A percentile compares a stretch with the other conserved stretches of the same genome.
These are phyloP conservation scores for Pentalonia nigronervosa DNA, from an alignment of 1,140 invertebrate genomes.

Conservation along the genomic window DNA sequence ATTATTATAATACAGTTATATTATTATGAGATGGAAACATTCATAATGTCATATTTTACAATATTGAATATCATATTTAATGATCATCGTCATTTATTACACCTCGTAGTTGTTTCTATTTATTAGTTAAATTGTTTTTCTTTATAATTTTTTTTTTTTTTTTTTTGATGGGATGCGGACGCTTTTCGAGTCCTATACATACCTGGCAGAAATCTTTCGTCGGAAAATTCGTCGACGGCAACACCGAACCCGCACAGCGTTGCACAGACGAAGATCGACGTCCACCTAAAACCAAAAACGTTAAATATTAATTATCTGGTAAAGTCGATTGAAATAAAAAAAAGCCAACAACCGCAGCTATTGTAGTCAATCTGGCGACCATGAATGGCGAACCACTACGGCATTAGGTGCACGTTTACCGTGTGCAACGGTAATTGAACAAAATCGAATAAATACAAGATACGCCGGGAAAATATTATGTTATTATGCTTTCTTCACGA, in stretches of 20 bases:
- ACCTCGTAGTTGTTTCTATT: too few species aligned
- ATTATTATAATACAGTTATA: too few species aligned
- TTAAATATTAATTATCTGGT: background rate
- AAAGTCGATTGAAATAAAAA: background rate
- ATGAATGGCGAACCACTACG: background rate
- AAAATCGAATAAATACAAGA: background rate
- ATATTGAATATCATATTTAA: too few species aligned
- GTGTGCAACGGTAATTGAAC: background rate
- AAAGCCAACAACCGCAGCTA: background rate
- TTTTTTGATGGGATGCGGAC: accelerated
- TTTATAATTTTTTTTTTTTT: background rate
- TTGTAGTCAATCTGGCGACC: background rate
- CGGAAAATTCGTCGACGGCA: background rate
- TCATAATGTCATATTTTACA: background rate
- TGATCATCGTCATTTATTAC: too few species aligned
- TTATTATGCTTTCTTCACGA: background rate
- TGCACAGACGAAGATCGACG: background rate
- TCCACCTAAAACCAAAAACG: background rate
- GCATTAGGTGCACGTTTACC: background rate
- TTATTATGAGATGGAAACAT: background rate
- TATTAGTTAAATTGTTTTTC: too few species aligned
- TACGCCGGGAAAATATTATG: background rate
- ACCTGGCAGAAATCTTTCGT: background rate
- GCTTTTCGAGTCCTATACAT: background rate
- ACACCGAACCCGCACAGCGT: background rate